Evolutionary conservation across 2,888 invertebrate genomes (phyloP).

Genomic region (Carabus problematicus): DNA sequence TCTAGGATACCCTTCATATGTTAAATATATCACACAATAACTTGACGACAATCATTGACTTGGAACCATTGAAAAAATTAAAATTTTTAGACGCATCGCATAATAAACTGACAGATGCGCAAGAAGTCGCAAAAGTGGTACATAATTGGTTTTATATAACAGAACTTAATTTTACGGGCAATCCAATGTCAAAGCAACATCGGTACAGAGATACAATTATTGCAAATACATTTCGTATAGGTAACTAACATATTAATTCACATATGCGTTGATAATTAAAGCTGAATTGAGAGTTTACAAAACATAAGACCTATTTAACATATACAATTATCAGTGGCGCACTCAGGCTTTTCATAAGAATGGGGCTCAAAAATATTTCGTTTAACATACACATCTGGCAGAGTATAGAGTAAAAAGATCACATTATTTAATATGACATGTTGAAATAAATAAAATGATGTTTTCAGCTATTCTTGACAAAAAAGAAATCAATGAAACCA

Average conservation of each 20-base stretch:
- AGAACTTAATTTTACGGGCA: slow-evolving; percentile 66
- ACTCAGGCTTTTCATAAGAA: too few relatives aligned
- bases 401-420: background rate
- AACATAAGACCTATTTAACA: too few relatives aligned
- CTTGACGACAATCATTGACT: slow-evolving; percentile 63
- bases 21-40: slow-evolving; percentile 72
- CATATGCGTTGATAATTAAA: background rate
- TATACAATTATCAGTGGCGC: too few relatives aligned
- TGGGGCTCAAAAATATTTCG: background rate
- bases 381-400: background rate
- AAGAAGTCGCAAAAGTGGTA: slow-evolving; percentile 64
- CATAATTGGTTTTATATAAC: slow-evolving; percentile 64
- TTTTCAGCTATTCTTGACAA: slow-evolving; percentile 67
- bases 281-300: too few relatives aligned
- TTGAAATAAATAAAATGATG: slow-evolving; percentile 13
- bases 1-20: slow-evolving; percentile 64
- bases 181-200: slow-evolving; percentile 69
- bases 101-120: slow-evolving; percentile 65
- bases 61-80: slow-evolving; percentile 63
- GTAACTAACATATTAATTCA: slow-evolving; percentile 55
- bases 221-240: slow-evolving; percentile 66
- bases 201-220: slow-evolving; percentile 74
- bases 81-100: slow-evolving; percentile 65
- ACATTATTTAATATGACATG: background rate
- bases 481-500: slow-evolving; percentile 65